Percentiles rank a stretch among this genome's conserved stretches.
phyloP scores from a whole-genome alignment of 2,113 vertebrate species.

The Orcinus orca region DNA sequence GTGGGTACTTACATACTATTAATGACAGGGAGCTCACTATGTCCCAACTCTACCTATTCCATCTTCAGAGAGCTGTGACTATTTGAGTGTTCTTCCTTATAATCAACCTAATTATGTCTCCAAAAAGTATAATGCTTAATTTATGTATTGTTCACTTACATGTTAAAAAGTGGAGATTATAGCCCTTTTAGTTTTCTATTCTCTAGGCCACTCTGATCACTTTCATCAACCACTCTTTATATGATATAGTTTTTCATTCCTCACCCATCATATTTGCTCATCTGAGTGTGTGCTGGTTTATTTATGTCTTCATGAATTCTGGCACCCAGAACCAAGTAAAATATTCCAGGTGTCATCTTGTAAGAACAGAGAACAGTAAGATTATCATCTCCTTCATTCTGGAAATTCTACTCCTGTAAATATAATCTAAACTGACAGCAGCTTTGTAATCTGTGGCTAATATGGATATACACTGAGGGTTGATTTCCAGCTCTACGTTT shows the following conservation, averaged over 20 bases:
- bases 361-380: not conserved
- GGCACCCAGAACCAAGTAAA: not conserved
- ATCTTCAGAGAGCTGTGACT: not conserved
- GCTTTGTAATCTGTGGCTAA: not conserved
- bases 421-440: not conserved
- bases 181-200: not conserved
- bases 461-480: not conserved
- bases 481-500: no score
- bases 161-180: not conserved
- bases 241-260: not conserved
- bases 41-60: not conserved
- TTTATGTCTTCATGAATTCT: slow-evolving; percentile 3
- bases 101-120: not conserved
- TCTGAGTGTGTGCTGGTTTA: not conserved
- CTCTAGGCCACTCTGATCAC: not conserved
- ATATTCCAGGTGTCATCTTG: not conserved
- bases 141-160: not conserved
- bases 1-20: no score
- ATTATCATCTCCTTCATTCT: not conserved
- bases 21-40: no score
- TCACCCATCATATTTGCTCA: not conserved
- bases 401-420: not conserved
- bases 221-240: not conserved
- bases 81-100: not conserved
- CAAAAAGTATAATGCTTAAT: not conserved